Conservation (phyloP, 2,113 vertebrate species). For the Neolamprologus caudopunctatus region DNA sequence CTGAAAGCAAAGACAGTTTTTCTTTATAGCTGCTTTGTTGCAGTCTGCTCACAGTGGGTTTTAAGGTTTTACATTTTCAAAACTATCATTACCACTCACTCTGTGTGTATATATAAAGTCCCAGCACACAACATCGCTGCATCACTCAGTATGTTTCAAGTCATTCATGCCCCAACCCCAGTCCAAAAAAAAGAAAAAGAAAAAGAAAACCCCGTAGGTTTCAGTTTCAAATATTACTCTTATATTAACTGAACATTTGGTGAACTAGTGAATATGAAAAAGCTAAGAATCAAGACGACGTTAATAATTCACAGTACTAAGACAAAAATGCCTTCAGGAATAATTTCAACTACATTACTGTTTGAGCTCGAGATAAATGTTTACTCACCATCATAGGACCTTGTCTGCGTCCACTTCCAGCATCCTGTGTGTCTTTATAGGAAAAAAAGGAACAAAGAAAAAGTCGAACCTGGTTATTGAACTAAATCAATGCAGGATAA, state of each 20-base stretch:
- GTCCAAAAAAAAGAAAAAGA: not conserved
- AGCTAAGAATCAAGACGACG: not conserved
- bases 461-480: not conserved
- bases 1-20: not conserved
- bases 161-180: not conserved
- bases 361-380: not conserved
- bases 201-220: not conserved
- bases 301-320: not conserved
- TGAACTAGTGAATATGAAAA: not conserved
- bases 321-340: not conserved
- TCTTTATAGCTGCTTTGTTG: not conserved
- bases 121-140: not conserved
- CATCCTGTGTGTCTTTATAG: conserved; percentile 78
- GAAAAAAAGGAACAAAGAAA: not conserved
- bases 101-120: not conserved
- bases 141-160: not conserved
- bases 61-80: not conserved
- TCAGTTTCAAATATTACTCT: not conserved
- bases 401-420: conserved; percentile 76
- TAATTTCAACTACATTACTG: not conserved
- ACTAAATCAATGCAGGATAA: not conserved
- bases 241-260: not conserved
- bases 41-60: not conserved
- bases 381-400: conserved; percentile 83
- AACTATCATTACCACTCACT: not conserved